phyloP scores from a whole-genome alignment of 2,888 invertebrate genomes.

The Apamea sordens region DNA sequence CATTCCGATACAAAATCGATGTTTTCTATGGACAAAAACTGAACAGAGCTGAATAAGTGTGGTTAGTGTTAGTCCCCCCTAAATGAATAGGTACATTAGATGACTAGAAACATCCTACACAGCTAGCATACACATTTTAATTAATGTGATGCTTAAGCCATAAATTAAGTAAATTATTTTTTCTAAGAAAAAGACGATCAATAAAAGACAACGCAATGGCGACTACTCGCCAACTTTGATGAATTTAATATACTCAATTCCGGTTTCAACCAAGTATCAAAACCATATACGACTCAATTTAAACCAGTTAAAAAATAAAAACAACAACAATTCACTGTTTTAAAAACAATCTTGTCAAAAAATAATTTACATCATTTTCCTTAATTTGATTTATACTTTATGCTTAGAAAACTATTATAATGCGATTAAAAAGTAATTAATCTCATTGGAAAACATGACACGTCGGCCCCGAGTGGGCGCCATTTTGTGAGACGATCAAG shows the following conservation, averaged over 20 bases:
- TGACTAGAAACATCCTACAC: not conserved
- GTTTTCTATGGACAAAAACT: no score
- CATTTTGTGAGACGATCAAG: constrained; percentile 45
- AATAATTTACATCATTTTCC: constrained; percentile 71
- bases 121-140: not conserved
- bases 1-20: no score
- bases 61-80: no score
- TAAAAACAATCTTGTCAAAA: not conserved
- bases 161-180: not conserved
- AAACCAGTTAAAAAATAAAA: not conserved
- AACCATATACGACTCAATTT: constrained; percentile 1
- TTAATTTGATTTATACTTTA: constrained; percentile 67
- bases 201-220: not conserved
- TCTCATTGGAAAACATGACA: constrained; percentile 67
- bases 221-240: not conserved
- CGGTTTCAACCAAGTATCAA: constrained; percentile 8
- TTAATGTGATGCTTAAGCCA: constrained; percentile 4
- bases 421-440: constrained; percentile 79
- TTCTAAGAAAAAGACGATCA: constrained; percentile 17
- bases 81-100: not conserved
- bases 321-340: not conserved
- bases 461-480: constrained; percentile 42
- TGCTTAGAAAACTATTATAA: constrained; percentile 76
- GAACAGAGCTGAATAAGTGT: no score
- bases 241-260: constrained; percentile 11